Base-by-base conservation (phyloP, 1,140 invertebrate species). In the Cherax quadricarinatus region DNA sequence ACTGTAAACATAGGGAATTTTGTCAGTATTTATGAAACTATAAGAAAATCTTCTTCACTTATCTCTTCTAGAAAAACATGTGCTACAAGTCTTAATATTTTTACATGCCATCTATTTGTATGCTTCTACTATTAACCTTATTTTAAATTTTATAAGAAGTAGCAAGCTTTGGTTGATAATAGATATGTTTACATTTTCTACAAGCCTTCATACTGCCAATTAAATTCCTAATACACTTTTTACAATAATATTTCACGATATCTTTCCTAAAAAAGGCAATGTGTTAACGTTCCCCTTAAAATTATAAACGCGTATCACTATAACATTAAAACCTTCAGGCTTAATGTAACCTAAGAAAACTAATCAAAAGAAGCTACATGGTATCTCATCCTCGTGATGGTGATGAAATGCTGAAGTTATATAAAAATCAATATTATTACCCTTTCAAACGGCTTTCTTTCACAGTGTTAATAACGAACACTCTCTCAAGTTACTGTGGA, bases 111-210 rank as follows among this genome's bases (percentile, higher is more conserved):
- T 14, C 14, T 57, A 57, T 10, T 57, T 57, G 3, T 7, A 49
- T 85, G 16, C 10, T 4, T 48, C 41, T 53, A 0, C 4, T 14
- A 88, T 24, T 18, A 73, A 78, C 21, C 21, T 18, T 78, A 9
- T 9, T 81, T 79, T 24, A 24, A 10, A 24, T 10, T 24, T 88
- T 88, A 80, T n/a, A 88, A 88, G 86, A 88, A 60, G 3, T 62
- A 80, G 79, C 14, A 30, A 6, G 70, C 30, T 79, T 79, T 62
- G 51, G 62, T 53, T 57, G 57, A 88, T 88, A 16, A 80, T 14
- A 80, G 75, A 62, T 66, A 81, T 88, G 86, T 88, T 88, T 88
- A 88, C 86, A 88, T 88, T 88, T 60, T 57, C 75, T 53, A 79
- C 49, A 75, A 51, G n/a, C 6, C 70, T 62, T 66, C 83, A 70